Percentiles rank a stretch among this genome's conserved stretches.
phyloP scores from a whole-genome alignment of 53 echinoderm and acorn worm genomes.

The Pentamera pediparva region DNA sequence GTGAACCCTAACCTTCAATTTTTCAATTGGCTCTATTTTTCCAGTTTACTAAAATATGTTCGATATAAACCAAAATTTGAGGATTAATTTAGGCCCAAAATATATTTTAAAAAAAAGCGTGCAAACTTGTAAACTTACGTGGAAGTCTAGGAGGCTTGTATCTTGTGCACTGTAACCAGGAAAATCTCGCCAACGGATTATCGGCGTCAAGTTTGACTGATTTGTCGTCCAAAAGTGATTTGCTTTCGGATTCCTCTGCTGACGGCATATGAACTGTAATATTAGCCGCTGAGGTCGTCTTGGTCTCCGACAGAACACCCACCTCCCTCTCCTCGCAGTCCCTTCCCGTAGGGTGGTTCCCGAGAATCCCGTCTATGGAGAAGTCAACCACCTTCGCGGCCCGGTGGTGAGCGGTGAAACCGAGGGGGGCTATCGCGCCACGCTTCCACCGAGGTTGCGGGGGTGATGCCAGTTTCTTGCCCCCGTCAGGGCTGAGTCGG shows the following conservation, averaged over 20 bases:
- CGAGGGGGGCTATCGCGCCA: background rate
- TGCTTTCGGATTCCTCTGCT: conserved; percentile 5
- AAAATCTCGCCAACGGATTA: conserved; percentile 81
- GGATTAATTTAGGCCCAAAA: too few relatives aligned
- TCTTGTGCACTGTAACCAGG: conserved; percentile 92
- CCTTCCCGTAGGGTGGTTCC: conserved; percentile 15
- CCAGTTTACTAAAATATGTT: too few relatives aligned
- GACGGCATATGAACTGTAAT: background rate
- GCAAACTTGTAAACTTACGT: too few relatives aligned
- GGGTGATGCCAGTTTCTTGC: too few relatives aligned
- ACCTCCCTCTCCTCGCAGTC: background rate
- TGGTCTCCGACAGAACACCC: background rate
- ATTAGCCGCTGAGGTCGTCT: background rate
- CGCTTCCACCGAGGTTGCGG: background rate
- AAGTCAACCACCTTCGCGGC: conserved; percentile 49
- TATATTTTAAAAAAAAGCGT: too few relatives aligned
- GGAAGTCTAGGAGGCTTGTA: conserved; percentile 93
- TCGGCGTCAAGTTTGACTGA: conserved; percentile 33
- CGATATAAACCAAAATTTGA: too few relatives aligned
- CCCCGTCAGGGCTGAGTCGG: background rate
- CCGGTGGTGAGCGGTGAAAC: background rate
- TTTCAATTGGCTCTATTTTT: too few relatives aligned
- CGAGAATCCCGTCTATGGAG: conserved; percentile 81
- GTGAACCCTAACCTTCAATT: too few relatives aligned
- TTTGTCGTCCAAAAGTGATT: conserved; percentile 17